Evolutionary conservation across 2,113 vertebrate species (phyloP), one percentile per base, ranked within the genome.

Genomic region (Sinocyclocheilus rhinocerous): DNA sequence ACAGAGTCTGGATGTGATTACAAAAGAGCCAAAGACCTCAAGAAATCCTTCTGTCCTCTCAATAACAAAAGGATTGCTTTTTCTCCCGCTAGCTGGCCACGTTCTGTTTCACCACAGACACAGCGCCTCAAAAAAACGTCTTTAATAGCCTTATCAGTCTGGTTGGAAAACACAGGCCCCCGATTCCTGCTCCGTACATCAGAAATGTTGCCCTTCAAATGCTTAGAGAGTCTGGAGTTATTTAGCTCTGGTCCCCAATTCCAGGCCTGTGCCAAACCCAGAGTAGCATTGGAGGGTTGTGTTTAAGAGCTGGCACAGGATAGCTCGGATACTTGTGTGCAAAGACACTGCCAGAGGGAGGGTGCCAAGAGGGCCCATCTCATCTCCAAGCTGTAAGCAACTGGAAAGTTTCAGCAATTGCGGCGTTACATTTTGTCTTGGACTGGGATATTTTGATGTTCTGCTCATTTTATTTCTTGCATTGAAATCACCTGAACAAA

Each of bases 171-270:
- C 85, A 89, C 87, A 87, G 87, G 81, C 88, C 87, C 83, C 90
- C 82, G 84, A 89, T 85, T 90, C 88, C 81, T 45, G 50, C 87
- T 89, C 86, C 78, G 87, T 80, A 86, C 88, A 92, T 89, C 90
- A 89, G 83, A 90, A 91, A 87, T 80, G 85, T 76, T 90, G 91
- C 91, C 92, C 91, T 93, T 93, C 90, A 91, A 93, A 92, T 89
- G 91, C 90, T 90, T 89, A 72, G 89, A 91, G 90, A 90, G 90
- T 93, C 90, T 91, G 89, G 85, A 89, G 90, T 90, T 90, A 89
- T 91, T 92, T 91, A 90, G 90, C 89, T 88, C 88, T 87, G 86
- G 91, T 92, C 91, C 91, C 91, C 87, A 78, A 91, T 87, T 88
- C 84, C 84, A 69, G 45, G 26, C 61, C 39, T 59, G 76, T 91